Evolutionary conservation across 2,888 invertebrate genomes (phyloP), one percentile per base, ranked within the genome.

Genomic region (Drosophila mettleri): DNA sequence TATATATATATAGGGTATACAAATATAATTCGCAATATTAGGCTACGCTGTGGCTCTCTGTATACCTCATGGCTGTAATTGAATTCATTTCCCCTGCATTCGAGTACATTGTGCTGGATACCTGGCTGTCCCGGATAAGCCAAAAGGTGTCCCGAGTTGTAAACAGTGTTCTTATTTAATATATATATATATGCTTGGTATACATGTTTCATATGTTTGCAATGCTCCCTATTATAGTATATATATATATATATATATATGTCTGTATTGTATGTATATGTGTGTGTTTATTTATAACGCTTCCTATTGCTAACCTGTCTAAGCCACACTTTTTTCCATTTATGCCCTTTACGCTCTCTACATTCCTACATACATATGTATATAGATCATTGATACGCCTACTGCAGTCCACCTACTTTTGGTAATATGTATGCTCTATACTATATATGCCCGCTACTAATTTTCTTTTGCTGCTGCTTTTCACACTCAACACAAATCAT

Each of bases 151-250:
- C 48, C 43, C 76, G 34, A 63, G 43, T 63, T 75, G 68, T 75
- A 63, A 59, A 67, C 57, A 67, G 59, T 70, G 20, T 65, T 31
- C 22, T 63, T 68, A 48, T 31, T 24, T 51, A 52, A n/a, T 43
- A n/a, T 43, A 24, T 41, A 9, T 16, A 60, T 74, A 69, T 75
- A 59, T 68, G 68, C 59, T 60, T 69, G 80, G 83, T 80, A 75
- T 83, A 80, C 69, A 69, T 70, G 80, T 77, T 74, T 82, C 85
- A 79, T 85, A 81, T 81, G 82, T 80, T 54, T 80, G 74, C 81
- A 82, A 85, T 82, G 85, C 83, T 82, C 81, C 81, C 85, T 79
- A 82, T 78, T 74, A 43, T 27, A 16, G 10, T 43, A 27, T 62
- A 45, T 58, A 63, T 59, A 38, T 75, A 24, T 64, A n/a, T 52